Evolutionary conservation across 1,140 invertebrate species (phyloP).

Genomic region (Drosophila kohkoa): DNA sequence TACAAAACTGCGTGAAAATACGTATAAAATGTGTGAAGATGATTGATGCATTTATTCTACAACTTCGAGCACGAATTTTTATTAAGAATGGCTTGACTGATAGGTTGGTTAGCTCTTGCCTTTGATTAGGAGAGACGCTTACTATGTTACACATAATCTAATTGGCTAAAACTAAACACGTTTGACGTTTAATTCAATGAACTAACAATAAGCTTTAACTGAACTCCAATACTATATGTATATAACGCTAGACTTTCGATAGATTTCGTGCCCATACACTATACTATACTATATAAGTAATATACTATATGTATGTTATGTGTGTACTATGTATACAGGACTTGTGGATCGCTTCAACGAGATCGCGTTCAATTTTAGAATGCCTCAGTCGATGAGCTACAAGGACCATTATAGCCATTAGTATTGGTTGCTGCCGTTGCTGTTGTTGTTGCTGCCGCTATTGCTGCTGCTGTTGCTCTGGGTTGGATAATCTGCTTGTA

Average conservation of each 20-base stretch:
- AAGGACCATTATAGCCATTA: constrained; percentile 78
- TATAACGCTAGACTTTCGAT: constrained; percentile 9
- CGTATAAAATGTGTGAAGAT: constrained; percentile 66
- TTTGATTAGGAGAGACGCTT: constrained; percentile 45
- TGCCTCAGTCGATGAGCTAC: constrained; percentile 82
- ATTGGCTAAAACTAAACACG: constrained; percentile 72
- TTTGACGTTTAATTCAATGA: constrained; percentile 78
- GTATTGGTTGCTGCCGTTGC: constrained; percentile 3
- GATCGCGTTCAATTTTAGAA: constrained; percentile 55
- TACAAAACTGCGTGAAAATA: constrained; percentile 77
- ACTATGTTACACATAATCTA: constrained; percentile 83
- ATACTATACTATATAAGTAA: constrained; percentile 4
- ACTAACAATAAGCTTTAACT: constrained; percentile 53
- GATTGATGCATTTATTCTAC: constrained; percentile 35
- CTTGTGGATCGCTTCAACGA: constrained; percentile 29
- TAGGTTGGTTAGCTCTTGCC: constrained; percentile 36
- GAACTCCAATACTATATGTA: constrained; percentile 19
- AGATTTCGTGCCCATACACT: constrained; percentile 31
- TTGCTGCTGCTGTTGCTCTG: constrained; percentile 37
- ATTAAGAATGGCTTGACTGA: constrained; percentile 23
- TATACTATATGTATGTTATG: background rate
- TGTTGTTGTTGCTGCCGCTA: constrained; percentile 10
- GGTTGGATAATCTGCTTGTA: constrained; percentile 69
- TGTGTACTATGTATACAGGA: constrained; percentile 16
- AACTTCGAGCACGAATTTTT: constrained; percentile 1